Base-by-base conservation (phyloP, 2,888 invertebrate species). In the Autographa gamma region DNA sequence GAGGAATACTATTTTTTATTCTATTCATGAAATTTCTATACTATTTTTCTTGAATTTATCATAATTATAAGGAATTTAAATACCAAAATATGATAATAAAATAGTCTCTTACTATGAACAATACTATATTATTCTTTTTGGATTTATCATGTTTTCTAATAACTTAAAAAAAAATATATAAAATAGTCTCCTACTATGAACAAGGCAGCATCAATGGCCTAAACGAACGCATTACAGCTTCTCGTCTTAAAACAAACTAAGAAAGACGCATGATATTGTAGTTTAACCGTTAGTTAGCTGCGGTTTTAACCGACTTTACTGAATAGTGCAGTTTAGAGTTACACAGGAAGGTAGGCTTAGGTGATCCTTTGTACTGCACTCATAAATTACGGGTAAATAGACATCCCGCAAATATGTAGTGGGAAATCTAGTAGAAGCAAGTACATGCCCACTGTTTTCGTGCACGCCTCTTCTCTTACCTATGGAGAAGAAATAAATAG, bases 221-320 rank as follows among this genome's bases (percentile, higher is more conserved):
- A 69, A 52, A 69, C 52, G 56, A 69, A 69, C 66, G 67, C 65
- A 69, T 69, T 73, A 63, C 68, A 65, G 58, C 19, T 4, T 3
- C 68, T 54, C 63, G 52, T 72, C 75, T 81, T 75, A 71, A 65
- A 72, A 16, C 60, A 13, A 54, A 43, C 61, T 70, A 66, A 70
- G 80, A 48, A 80, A 82, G 82, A 82, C 52, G 68, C 56, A 79
- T 69, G 67, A 38, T 68, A 77, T 60, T 60, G 71, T 38, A 65
- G 79, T 82, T 82, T 61, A n/a, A n/a, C 48, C 48, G 48, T 48
- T 7, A 74, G 63, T 54, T 65, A 48, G 34, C 62, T 76, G 68
- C 58, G 64, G 66, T 59, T 43, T 78, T 66, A 64, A 56, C 34
- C 0, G 41, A 60, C 18, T 41, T 56, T 52, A 8, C 34, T 58